Base-by-base conservation (phyloP, 2,888 invertebrate genomes). In the Archips xylosteana region DNA sequence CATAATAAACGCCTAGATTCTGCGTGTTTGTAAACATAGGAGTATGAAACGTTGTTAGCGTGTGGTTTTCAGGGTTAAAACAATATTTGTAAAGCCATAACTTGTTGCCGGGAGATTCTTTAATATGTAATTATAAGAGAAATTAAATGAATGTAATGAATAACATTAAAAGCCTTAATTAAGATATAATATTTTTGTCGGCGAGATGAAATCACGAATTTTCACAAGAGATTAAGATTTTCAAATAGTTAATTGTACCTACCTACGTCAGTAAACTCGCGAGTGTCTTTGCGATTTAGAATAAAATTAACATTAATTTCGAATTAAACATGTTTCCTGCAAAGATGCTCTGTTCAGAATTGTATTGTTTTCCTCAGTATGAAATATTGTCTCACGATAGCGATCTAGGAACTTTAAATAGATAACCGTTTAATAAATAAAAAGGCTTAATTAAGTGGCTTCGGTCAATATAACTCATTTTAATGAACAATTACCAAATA, bases 21-120 rank as follows among this genome's bases (percentile, higher is more conserved):
- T 77, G 76, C 71, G 61, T 82, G 82, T 82, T 83, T 81, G 79
- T 81, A 82, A 83, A 81, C 79, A 82, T 49, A 70, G 51, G 70
- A 69, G 54, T 64, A 71, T 70, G 60, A 74, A 68, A 63, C 65
- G 66, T 76, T 72, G 77, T 75, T 78, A 76, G 76, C 75, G 70
- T 79, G 73, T 75, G 76, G 54, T 49, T 69, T 49, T 59, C 49
- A 64, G 59, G 73, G 73, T 73, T 73, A 73, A 63, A 49, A 57
- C 49, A 73, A 68, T 73, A 69, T 73, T 73, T 73, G 63, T 34
- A 47, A 23, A 9, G 42, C 47, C 23, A 59, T 49, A 64, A 68
- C 57, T 63, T 68, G 39, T 10, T 65, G 42, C 5, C 49, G 36
- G 34, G 51, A 64, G 42, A 54, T 59, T 49, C 57, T 39, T 59